phyloP scores from a whole-genome alignment of 2,113 vertebrate genomes.

The Motacilla tschutschensis region DNA sequence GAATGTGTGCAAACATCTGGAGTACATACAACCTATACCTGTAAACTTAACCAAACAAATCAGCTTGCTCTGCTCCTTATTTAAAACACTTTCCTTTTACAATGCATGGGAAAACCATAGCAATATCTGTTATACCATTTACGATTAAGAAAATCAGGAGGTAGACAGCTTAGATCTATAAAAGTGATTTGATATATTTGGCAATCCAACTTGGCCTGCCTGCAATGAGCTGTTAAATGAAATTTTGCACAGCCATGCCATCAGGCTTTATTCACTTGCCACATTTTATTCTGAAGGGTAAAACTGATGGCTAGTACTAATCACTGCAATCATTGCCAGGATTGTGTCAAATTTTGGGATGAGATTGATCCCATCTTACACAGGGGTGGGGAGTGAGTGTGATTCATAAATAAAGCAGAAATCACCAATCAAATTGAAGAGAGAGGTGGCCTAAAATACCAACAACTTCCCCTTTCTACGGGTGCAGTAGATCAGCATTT shows the following conservation, averaged over 20 bases:
- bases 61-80: conserved; percentile 65
- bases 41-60: conserved; percentile 72
- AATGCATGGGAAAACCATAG: conserved; percentile 54
- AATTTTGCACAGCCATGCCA: conserved; percentile 58
- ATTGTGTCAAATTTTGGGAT: not conserved
- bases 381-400: too few relatives aligned
- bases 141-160: conserved; percentile 68
- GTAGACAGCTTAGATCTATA: conserved; percentile 70
- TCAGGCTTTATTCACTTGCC: conserved; percentile 44
- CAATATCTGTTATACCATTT: conserved; percentile 64
- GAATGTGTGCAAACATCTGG: conserved; percentile 68
- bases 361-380: not conserved
- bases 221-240: conserved; percentile 68
- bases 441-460: not conserved
- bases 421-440: not conserved
- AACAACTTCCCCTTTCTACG: not conserved
- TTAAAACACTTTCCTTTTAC: conserved; percentile 73
- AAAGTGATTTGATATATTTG: conserved; percentile 65
- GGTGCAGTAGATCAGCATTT: not conserved
- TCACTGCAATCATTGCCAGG: not conserved
- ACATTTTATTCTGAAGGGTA: conserved; percentile 49
- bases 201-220: conserved; percentile 39
- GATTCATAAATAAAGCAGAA: not conserved
- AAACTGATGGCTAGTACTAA: conserved; percentile 28
- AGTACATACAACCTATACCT: conserved; percentile 62